Conservation (phyloP, 2,888 invertebrate genomes). For the Siphlonurus alternatus region DNA sequence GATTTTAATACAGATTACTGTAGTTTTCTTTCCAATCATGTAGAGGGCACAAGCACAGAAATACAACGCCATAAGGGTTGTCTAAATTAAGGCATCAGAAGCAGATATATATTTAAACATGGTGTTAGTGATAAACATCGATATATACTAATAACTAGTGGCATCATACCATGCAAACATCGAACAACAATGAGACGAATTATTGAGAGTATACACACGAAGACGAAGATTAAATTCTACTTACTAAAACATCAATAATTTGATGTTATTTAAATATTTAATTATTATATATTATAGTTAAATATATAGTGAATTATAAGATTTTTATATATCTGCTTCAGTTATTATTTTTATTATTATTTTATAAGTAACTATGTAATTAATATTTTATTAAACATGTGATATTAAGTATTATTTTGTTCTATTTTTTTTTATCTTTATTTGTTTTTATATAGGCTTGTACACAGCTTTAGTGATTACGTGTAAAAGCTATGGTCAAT, state of each 20-base stretch:
- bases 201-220: background rate
- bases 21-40: no score
- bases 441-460: background rate
- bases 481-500: no score
- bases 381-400: no score
- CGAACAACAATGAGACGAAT: background rate
- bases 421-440: background rate
- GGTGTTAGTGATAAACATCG: background rate
- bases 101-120: background rate
- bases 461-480: no score
- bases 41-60: no score
- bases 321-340: background rate
- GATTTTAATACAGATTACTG: no score
- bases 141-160: background rate
- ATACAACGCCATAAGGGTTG: no score
- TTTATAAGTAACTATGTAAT: no score
- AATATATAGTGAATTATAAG: no score
- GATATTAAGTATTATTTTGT: background rate
- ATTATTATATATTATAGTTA: no score
- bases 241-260: background rate
- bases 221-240: background rate
- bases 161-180: background rate
- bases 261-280: no score
- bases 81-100: no score
- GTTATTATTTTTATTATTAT: background rate